A percentile compares a stretch with the other conserved stretches of the same genome.
Evolutionary conservation across 2,888 invertebrate species (phyloP).

Genomic region (Monoplex corrugatus): DNA sequence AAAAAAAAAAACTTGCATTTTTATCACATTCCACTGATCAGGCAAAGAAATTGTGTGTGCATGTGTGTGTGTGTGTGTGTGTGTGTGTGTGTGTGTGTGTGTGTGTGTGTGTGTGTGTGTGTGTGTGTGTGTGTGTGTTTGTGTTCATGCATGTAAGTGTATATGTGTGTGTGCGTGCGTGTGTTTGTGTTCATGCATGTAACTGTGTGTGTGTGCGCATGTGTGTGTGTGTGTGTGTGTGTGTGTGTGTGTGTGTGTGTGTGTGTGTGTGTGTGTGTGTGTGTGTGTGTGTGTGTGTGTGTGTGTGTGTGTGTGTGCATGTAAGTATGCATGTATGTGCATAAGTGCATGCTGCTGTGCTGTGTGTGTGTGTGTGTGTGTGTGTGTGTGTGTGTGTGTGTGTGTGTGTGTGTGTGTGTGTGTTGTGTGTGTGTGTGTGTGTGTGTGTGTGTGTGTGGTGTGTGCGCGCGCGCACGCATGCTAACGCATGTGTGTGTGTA

Average conservation of each 20-base stretch:
- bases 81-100: background rate
- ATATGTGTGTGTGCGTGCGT: background rate
- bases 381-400: background rate
- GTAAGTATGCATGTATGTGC: background rate
- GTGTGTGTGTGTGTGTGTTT: background rate
- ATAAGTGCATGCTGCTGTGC: no score
- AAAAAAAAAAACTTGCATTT: no score
- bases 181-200: background rate
- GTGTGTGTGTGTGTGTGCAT: background rate
- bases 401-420: no score
- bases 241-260: background rate
- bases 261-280: background rate
- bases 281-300: background rate
- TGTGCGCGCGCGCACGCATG: no score
- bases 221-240: background rate
- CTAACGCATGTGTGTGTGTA: background rate
- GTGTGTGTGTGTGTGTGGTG: no score
- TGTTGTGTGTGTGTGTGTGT: no score
- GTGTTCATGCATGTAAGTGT: background rate
- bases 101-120: background rate
- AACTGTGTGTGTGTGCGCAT: background rate
- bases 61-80: background rate
- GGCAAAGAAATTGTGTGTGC: background rate
- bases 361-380: background rate
- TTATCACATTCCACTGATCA: no score